phyloP scores from a whole-genome alignment of 2,888 invertebrate species.

The Limnephilus lunatus region DNA sequence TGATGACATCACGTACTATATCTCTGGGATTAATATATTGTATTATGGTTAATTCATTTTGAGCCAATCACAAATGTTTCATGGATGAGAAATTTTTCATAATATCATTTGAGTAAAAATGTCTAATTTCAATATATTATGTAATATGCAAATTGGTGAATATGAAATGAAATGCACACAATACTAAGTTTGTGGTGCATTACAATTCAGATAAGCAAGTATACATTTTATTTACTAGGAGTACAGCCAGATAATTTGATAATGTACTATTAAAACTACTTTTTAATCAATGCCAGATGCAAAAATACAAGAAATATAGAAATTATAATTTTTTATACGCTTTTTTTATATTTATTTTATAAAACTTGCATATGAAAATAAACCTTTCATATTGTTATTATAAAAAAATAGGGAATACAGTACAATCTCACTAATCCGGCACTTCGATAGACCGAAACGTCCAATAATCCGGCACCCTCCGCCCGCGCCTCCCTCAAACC shows the following conservation, averaged over 20 bases:
- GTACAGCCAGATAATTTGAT: background rate
- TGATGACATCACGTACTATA: too few relatives aligned
- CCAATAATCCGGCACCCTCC: too few relatives aligned
- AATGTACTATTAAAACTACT: background rate
- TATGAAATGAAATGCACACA: background rate
- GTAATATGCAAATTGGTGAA: background rate
- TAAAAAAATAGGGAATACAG: background rate
- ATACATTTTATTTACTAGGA: background rate
- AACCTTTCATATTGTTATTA: background rate
- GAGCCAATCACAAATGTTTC: background rate
- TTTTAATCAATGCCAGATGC: background rate
- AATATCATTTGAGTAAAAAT: slow-evolving; percentile 7
- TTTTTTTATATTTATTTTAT: background rate
- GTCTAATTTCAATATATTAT: background rate
- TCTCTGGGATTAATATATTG: too few relatives aligned
- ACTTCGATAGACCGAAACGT: too few relatives aligned
- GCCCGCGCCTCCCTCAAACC: too few relatives aligned
- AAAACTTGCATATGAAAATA: slow-evolving; percentile 8
- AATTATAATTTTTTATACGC: background rate
- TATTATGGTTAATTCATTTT: background rate
- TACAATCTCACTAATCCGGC: too few relatives aligned
- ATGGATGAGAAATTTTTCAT: background rate
- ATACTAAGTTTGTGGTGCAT: background rate
- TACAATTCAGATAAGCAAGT: background rate
- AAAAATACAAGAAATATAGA: background rate